Evolutionary conservation across 2,113 vertebrate species (phyloP).

Genomic region (Erinaceus europaeus): DNA sequence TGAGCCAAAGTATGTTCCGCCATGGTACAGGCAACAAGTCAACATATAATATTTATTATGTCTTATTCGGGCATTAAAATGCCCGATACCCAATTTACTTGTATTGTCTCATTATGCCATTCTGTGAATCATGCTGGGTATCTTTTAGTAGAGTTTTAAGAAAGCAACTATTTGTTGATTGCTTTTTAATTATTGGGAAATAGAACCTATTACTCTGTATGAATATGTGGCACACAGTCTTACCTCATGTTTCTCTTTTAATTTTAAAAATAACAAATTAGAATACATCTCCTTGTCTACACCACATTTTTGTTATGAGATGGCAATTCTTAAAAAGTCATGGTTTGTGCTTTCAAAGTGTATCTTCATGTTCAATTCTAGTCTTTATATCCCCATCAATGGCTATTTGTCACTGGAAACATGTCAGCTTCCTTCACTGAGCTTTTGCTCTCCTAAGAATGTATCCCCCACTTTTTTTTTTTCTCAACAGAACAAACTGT

Average conservation of each 20-base stretch:
- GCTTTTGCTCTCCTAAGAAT: neutral
- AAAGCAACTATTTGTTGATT: neutral
- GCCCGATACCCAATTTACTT: neutral
- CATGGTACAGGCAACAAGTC: neutral
- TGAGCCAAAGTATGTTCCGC: neutral
- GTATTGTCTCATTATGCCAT: neutral
- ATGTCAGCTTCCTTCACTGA: neutral
- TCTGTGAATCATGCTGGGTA: neutral
- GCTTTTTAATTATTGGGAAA: neutral
- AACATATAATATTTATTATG: neutral
- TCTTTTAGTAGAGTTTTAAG: neutral
- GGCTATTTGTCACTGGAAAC: neutral
- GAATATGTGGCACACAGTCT: neutral
- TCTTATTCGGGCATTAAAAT: neutral
- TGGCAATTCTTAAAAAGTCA: neutral
- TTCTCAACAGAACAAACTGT: too few relatives aligned
- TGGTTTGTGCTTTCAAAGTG: neutral
- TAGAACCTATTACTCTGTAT: neutral
- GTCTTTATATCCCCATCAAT: neutral
- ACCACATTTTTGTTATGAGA: neutral
- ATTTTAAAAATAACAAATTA: neutral
- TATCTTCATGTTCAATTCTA: neutral
- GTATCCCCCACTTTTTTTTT: too few relatives aligned
- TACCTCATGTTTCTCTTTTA: neutral
- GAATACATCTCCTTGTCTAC: neutral